Conservation (phyloP, 2,113 vertebrate genomes). For the Arenaria interpres region DNA sequence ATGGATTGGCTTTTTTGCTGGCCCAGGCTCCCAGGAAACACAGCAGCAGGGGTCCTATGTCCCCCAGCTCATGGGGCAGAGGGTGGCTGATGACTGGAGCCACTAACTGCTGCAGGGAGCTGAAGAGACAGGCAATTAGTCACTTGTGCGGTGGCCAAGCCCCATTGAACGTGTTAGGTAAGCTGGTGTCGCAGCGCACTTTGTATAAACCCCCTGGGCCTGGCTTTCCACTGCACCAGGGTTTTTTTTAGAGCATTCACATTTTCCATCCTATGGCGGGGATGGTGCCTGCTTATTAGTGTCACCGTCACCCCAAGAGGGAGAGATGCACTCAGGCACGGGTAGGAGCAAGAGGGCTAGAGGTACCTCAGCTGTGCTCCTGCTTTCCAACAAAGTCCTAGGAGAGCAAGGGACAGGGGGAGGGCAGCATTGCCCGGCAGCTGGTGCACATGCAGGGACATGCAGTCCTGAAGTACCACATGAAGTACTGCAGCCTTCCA, state of each 20-base stretch:
- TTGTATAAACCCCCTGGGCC: not conserved
- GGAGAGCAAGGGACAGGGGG: not conserved
- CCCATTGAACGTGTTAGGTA: not conserved
- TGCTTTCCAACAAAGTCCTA: not conserved
- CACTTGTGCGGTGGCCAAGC: not conserved
- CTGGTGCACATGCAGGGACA: rapidly evolving
- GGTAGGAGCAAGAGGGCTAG: not conserved
- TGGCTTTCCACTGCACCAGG: not conserved
- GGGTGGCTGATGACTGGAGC: not conserved
- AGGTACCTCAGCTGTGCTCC: not conserved
- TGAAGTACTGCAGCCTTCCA: too few species aligned
- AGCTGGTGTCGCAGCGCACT: not conserved
- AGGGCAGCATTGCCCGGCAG: not conserved
- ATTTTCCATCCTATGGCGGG: not conserved
- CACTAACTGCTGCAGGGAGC: not conserved
- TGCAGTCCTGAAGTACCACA: too few species aligned
- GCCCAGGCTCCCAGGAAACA: not conserved
- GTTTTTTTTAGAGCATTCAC: not conserved
- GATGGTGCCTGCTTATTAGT: not conserved
- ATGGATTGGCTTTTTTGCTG: not conserved
- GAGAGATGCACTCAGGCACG: not conserved
- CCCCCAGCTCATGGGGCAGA: rapidly evolving
- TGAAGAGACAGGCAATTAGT: not conserved
- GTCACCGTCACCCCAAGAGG: not conserved
- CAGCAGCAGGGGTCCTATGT: rapidly evolving